Evolutionary conservation across 2,888 invertebrate species (phyloP).

Genomic region (Papilio gigon): DNA sequence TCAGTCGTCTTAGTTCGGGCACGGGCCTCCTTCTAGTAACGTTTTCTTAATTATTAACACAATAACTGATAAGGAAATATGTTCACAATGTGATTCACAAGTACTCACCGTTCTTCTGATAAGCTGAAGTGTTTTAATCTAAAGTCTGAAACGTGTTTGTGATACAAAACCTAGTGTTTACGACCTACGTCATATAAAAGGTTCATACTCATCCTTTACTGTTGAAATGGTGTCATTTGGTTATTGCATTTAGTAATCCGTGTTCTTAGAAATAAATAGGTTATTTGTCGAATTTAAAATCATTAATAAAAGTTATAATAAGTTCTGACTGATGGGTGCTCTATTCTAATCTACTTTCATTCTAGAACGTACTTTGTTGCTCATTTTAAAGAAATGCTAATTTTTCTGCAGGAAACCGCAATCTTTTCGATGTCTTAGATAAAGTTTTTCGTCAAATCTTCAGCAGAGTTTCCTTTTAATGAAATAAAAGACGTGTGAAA

Average conservation of each 20-base stretch:
- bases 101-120: conserved; percentile 14
- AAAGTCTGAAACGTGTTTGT: conserved; percentile 28
- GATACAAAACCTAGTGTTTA: conserved; percentile 31
- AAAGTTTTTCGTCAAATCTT: no score
- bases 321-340: neutral
- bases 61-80: conserved; percentile 4
- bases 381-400: no score
- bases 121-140: conserved; percentile 16
- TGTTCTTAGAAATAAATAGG: neutral
- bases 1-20: no score
- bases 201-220: conserved; percentile 10
- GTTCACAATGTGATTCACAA: conserved; percentile 27
- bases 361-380: no score
- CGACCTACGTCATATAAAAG: conserved; percentile 31
- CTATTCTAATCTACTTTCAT: neutral
- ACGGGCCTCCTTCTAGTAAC: no score
- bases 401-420: no score
- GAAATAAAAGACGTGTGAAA: no score
- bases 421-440: no score
- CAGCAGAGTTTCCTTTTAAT: no score
- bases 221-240: neutral
- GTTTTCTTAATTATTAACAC: conserved; percentile 16
- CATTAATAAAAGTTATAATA: neutral
- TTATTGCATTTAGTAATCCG: neutral
- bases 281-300: neutral